Evolutionary conservation across 2,797 vertebrate species (phyloP), one percentile per base, ranked within the genome.

Genomic region (Hippocampus kuda): DNA sequence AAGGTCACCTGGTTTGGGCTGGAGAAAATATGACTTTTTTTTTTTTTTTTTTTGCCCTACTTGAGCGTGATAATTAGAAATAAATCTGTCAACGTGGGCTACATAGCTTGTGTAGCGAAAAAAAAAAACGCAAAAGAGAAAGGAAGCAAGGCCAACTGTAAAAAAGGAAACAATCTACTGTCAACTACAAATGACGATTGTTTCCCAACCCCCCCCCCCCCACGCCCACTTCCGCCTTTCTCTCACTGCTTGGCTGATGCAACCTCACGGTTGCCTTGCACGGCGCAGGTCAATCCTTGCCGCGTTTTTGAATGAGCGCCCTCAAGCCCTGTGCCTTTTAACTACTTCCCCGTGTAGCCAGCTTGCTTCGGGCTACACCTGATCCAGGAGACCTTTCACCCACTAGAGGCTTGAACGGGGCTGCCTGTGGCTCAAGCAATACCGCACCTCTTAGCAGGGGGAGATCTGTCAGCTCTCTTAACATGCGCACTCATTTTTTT

Each of bases 211-310:
- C 26, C 75, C 74, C 46, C 65, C 72, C 26, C 53, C 24, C 54
- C 54, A 13, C 20, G 12, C 42, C 59, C 41, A 63, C 71, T 38
- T 38, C 34, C n/a, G 48, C 74, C 69, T 60, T 72, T 63, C 65
- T 73, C 69, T 76, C 71, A 66, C 64, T 69, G 11, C 41, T 27
- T 1, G 88, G 89, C 90, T 91, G 89, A 92, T 90, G 90, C 89
- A 92, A 92, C 82, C 70, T 69, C 68, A 42, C 51, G 64, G 66
- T 68, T 44, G 68, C 41, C 66, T 91, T 91, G 85, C 90, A 8
- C 83, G 16, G 72, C 18, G 0, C 67, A 75, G 81, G 79, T 78
- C 86, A 83, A 88, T 87, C 83, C 72, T 24, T 34, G 34, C 41
- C 60, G 66, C 66, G 71, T 65, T 74, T 76, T 60, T 78, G 65